Conservation (phyloP, 2,888 invertebrate genomes). For the Xestobium rufovillosum region DNA sequence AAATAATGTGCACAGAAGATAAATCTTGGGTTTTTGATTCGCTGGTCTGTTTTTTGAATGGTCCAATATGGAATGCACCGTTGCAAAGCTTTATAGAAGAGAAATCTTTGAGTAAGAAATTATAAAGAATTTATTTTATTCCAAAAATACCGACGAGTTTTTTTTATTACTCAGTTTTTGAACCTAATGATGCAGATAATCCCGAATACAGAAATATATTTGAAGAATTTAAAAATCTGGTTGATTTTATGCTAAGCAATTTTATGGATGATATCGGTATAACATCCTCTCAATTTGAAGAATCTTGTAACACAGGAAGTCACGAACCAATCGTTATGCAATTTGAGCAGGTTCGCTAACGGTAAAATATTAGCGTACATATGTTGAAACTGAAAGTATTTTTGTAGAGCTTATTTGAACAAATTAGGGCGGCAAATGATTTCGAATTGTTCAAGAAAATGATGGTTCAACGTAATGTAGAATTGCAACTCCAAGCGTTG, state of each 20-base stretch:
- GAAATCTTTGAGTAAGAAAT: conserved; percentile 74
- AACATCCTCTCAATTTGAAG: conserved; percentile 78
- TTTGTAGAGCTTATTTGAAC: conserved; percentile 54
- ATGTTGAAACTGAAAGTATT: not conserved
- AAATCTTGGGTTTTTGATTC: conserved; percentile 90
- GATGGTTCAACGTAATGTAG: conserved; percentile 90
- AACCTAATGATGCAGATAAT: conserved; percentile 65
- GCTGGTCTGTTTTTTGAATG: conserved; percentile 81
- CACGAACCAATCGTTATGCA: conserved; percentile 43
- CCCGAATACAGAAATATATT: conserved; percentile 67
- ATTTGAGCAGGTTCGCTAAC: conserved; percentile 50
- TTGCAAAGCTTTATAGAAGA: conserved; percentile 87
- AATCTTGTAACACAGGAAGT: conserved; percentile 56
- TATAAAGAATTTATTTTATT: conserved; percentile 9
- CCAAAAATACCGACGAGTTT: too few relatives aligned
- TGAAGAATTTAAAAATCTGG: conserved; percentile 81
- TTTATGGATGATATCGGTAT: conserved; percentile 92
- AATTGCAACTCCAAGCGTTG: conserved; percentile 80
- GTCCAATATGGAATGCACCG: conserved; percentile 89
- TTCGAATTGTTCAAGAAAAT: conserved; percentile 81
- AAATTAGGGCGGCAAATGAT: conserved; percentile 92
- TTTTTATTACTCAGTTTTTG: conserved; percentile 82
- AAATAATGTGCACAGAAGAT: conserved; percentile 48
- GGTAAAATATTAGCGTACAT: not conserved
- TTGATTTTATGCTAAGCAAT: conserved; percentile 83